Percentiles rank a stretch among this genome's conserved stretches.
These are phyloP conservation scores for Thamnophis elegans DNA, from an alignment of 2,797 vertebrate genomes.

Conservation along the genomic window DNA sequence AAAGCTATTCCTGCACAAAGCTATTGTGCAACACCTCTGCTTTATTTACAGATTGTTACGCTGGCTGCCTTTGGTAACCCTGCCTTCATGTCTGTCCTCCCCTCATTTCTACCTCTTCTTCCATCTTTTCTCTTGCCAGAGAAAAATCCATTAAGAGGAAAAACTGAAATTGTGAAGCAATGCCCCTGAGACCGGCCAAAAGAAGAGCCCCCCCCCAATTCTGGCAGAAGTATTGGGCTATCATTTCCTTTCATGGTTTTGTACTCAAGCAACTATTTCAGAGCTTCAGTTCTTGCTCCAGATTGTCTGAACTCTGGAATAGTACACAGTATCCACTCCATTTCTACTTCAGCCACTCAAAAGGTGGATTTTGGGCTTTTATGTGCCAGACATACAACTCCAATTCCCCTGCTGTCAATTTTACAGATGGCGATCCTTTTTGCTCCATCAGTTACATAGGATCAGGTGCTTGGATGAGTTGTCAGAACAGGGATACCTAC, in stretches of 20 bases:
- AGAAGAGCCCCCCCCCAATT: background rate
- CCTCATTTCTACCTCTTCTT: background rate
- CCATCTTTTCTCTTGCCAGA: background rate
- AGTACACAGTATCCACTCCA: background rate
- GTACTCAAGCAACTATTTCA: background rate
- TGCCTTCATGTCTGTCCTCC: fast-evolving
- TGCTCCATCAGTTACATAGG: background rate
- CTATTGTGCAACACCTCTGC: background rate
- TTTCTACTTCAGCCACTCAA: background rate
- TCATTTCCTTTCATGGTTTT: background rate
- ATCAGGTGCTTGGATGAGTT: background rate
- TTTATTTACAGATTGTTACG: background rate
- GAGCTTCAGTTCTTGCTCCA: background rate
- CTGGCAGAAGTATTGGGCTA: background rate
- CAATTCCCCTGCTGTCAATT: background rate
- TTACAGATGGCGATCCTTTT: background rate
- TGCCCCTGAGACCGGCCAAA: background rate
- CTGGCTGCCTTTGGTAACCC: background rate
- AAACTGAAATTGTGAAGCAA: background rate
- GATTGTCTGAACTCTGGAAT: background rate
- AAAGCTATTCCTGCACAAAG: background rate
- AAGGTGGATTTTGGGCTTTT: background rate
- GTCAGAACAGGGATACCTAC: background rate
- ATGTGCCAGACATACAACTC: background rate
- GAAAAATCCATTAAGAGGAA: background rate